These are phyloP conservation scores for Halocynthia aurantium DNA, from an alignment of 23 tunicate species.

Conservation along the genomic window DNA sequence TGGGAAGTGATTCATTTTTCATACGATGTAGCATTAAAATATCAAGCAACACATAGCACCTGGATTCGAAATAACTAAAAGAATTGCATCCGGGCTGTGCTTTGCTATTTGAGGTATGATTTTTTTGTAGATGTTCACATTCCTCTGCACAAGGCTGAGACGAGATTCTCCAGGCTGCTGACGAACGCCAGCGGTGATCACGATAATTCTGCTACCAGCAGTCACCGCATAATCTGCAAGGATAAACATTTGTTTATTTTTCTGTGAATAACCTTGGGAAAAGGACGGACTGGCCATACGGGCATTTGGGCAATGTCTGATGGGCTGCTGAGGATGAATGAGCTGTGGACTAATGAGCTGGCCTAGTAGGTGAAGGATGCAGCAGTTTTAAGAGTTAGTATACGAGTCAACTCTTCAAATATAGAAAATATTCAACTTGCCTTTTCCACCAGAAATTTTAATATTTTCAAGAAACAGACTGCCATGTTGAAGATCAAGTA, in stretches of 20 bases:
- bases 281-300: no score
- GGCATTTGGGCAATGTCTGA: no score
- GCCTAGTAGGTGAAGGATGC: background rate
- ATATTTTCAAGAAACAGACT: slow-evolving; percentile 55
- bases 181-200: slow-evolving; percentile 89
- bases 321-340: no score
- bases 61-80: slow-evolving; percentile 81
- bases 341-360: background rate
- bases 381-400: background rate
- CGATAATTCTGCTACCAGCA: slow-evolving; percentile 49
- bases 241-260: background rate
- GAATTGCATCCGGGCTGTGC: slow-evolving; percentile 75
- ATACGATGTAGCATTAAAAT: background rate
- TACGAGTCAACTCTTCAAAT: background rate
- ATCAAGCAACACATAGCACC: background rate
- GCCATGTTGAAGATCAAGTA: slow-evolving; percentile 76
- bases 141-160: slow-evolving; percentile 69
- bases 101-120: slow-evolving; percentile 68
- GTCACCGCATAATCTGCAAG: slow-evolving; percentile 53
- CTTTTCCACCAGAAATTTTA: slow-evolving; percentile 67
- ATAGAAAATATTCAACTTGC: slow-evolving; percentile 21
- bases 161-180: slow-evolving; percentile 84
- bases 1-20: background rate
- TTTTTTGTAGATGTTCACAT: slow-evolving; percentile 75
- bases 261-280: no score